Percentiles rank a stretch among this genome's conserved stretches.
These are phyloP conservation scores for Cherax destructor DNA, from an alignment of 1,140 invertebrate species.

Conservation along the genomic window DNA sequence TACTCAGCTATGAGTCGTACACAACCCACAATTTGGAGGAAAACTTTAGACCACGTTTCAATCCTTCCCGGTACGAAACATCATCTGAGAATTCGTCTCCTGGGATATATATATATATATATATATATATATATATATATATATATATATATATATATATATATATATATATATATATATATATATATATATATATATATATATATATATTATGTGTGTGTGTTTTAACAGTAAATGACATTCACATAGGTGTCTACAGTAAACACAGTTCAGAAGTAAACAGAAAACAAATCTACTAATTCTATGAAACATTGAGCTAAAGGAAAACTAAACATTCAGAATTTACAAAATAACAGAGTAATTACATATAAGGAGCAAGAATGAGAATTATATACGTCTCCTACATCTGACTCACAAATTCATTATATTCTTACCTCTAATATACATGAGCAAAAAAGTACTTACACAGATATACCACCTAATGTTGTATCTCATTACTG, in stretches of 20 bases:
- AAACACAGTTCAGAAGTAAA: conserved; percentile 8
- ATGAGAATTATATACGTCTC: neutral
- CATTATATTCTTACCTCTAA: neutral
- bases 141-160: too few relatives aligned
- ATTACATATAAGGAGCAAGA: neutral
- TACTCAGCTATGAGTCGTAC: too few relatives aligned
- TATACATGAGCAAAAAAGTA: conserved; percentile 14
- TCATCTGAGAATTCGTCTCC: too few relatives aligned
- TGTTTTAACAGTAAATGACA: neutral
- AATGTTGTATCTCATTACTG: too few relatives aligned
- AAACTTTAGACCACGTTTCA: too few relatives aligned
- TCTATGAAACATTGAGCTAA: neutral
- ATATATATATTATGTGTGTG: too few relatives aligned
- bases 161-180: too few relatives aligned
- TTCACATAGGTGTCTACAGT: conserved; percentile 11
- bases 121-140: too few relatives aligned
- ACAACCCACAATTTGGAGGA: too few relatives aligned
- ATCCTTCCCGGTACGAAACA: too few relatives aligned
- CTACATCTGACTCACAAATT: neutral
- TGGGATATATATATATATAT: too few relatives aligned
- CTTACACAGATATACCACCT: neutral
- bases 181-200: too few relatives aligned
- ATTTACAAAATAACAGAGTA: neutral
- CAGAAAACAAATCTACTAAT: neutral
- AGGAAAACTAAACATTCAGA: neutral